Evolutionary conservation across 1,140 invertebrate species (phyloP).

Genomic region (Rhagoletis zephyria): DNA sequence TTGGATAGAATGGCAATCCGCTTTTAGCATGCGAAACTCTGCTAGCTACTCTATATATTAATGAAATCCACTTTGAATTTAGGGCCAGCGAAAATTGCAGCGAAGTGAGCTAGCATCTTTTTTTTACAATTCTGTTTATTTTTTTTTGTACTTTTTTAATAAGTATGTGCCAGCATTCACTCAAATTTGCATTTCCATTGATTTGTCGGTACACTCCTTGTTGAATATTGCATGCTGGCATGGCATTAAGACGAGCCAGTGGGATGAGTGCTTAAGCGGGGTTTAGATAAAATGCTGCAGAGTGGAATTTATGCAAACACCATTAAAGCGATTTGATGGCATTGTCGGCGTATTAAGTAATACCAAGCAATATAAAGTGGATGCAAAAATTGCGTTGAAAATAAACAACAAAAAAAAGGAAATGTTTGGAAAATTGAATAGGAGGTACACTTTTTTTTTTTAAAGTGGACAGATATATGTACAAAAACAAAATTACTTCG

Average conservation of each 20-base stretch:
- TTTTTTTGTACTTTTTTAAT: background rate
- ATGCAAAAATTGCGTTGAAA: no score
- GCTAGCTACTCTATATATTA: background rate
- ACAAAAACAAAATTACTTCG: no score
- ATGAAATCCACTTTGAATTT: background rate
- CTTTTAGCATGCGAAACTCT: background rate
- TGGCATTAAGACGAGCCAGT: background rate
- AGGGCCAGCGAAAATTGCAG: no score
- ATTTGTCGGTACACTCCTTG: constrained; percentile 11
- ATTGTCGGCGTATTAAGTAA: background rate
- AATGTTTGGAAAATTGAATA: no score
- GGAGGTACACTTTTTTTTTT: no score
- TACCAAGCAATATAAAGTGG: no score
- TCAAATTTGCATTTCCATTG: background rate
- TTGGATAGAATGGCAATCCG: background rate
- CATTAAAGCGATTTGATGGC: background rate
- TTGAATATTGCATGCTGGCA: background rate
- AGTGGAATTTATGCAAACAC: background rate
- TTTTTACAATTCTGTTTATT: background rate
- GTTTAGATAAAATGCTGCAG: background rate
- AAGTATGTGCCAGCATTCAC: background rate
- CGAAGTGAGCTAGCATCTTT: background rate
- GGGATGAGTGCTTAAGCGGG: background rate
- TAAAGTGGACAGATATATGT: no score
- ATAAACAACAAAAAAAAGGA: no score